Evolutionary conservation across 2,113 vertebrate genomes (phyloP).

Genomic region (Nibea coibor): DNA sequence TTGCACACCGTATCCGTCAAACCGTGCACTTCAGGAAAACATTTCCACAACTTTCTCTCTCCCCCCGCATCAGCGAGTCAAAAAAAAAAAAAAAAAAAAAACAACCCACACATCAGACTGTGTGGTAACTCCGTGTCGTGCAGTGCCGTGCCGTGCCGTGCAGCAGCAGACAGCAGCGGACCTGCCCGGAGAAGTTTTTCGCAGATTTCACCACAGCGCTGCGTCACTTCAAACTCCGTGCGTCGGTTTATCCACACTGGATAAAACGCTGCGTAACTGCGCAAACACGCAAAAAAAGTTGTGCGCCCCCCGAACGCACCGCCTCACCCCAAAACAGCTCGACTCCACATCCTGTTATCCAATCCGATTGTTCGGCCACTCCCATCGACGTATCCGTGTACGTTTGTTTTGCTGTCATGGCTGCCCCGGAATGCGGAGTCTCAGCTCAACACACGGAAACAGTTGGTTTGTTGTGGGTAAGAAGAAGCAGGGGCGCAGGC

Average conservation of each 20-base stretch:
- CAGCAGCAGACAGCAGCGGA: neutral
- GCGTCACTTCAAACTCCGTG: neutral
- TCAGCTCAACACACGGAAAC: neutral
- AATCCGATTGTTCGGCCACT: constrained; percentile 72
- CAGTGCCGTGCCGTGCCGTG: constrained; percentile 26
- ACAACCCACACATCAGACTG: constrained; percentile 34
- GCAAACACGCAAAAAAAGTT: constrained; percentile 59
- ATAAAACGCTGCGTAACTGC: constrained; percentile 44
- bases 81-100: neutral
- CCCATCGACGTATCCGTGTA: constrained; percentile 71
- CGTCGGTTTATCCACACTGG: constrained; percentile 10
- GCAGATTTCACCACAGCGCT: constrained; percentile 27
- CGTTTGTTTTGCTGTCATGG: constrained; percentile 61
- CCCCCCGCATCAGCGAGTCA: constrained; percentile 50
- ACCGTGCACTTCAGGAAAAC: constrained; percentile 73
- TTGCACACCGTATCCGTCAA: constrained; percentile 58
- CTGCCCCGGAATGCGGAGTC: constrained; percentile 47
- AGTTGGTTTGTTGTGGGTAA: neutral
- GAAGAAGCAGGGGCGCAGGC: neutral
- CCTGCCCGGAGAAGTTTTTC: constrained; percentile 32
- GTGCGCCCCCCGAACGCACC: constrained; percentile 31
- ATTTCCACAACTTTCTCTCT: constrained; percentile 77
- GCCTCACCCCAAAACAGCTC: constrained; percentile 77
- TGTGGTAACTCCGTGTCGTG: constrained; percentile 25
- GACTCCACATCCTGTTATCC: constrained; percentile 77